Conservation (phyloP, 2,113 vertebrate genomes). For the Jacana jacana region DNA sequence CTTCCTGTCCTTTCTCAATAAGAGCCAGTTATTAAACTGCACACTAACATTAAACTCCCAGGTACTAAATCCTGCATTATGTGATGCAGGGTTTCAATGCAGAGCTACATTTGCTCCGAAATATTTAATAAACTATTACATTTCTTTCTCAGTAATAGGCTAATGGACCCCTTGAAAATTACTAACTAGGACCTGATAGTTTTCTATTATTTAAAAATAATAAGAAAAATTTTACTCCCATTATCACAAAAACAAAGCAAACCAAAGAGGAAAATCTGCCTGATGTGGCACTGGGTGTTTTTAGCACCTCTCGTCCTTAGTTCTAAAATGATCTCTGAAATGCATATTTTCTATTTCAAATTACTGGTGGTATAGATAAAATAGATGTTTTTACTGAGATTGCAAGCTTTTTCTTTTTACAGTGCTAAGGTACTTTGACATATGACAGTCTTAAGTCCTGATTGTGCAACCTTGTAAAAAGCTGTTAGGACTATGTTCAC, state of each 20-base stretch:
- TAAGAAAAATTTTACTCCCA: not conserved
- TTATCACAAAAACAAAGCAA: not conserved
- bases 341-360: not conserved
- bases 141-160: not conserved
- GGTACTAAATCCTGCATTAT: not conserved
- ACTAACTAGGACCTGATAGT: not conserved
- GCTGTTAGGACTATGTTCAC: not conserved
- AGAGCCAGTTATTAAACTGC: not conserved
- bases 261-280: not conserved
- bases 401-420: not conserved
- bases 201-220: not conserved
- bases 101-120: not conserved
- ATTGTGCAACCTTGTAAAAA: not conserved
- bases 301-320: not conserved
- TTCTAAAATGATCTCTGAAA: not conserved
- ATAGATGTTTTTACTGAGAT: not conserved
- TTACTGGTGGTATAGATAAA: conserved; percentile 1
- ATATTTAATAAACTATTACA: not conserved
- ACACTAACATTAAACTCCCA: not conserved
- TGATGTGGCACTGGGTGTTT: not conserved
- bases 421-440: not conserved
- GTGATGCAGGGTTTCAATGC: not conserved
- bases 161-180: not conserved
- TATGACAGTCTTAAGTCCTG: not conserved
- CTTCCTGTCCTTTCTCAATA: not conserved